Evolutionary conservation across 1,140 invertebrate species (phyloP), one percentile per base, ranked within the genome.

Genomic region (Venustaconcha ellipsiformis): DNA sequence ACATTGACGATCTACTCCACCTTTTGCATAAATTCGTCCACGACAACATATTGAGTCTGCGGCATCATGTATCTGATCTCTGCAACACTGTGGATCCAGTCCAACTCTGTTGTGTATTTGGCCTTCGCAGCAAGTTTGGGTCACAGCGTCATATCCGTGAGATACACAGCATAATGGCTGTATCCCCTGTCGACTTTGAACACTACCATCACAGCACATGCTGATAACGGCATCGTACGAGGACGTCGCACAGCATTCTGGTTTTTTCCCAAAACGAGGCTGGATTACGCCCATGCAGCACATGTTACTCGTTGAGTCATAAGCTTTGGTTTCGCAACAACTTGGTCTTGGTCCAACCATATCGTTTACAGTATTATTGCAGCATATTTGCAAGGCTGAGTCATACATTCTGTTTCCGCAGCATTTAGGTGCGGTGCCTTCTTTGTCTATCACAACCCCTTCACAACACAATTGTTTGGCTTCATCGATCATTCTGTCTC

Each of bases 141-240:
- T 77, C 11, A 59, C 70, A 5, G 75, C 75, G 26, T 77, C 75
- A 55, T 67, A 77, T 20, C 75, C 72, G 62, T 20, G 15, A 55
- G 72, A 77, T 30, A 67, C 70, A 63, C 75, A 77, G 57, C 75
- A 77, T 37, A 57, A 68, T 30, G 75, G 75, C 18, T 70, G 70
- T 17, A 68, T 65, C 17, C 75, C 75, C 62, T 68, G 68, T n/a
- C 70, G 58, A n/a, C 26, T 56, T 37, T 77, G 75, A 15, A 77
- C 70, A 14, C 18, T 23, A 20, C 75, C 75, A 72, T 77, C 64
- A 26, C 75, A 77, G 30, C 75, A 77, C 69, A 77, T 62, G n/a
- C 57, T 60, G 12, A 11, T n/a, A 2, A 72, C 75, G 15, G 70
- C 75, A 55, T 77, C 70, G 30, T 67, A 77, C 11, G 75, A 72